Evolutionary conservation across 2,797 vertebrate species (phyloP), one percentile per base, ranked within the genome.

Genomic region (Myotis pilosus): DNA sequence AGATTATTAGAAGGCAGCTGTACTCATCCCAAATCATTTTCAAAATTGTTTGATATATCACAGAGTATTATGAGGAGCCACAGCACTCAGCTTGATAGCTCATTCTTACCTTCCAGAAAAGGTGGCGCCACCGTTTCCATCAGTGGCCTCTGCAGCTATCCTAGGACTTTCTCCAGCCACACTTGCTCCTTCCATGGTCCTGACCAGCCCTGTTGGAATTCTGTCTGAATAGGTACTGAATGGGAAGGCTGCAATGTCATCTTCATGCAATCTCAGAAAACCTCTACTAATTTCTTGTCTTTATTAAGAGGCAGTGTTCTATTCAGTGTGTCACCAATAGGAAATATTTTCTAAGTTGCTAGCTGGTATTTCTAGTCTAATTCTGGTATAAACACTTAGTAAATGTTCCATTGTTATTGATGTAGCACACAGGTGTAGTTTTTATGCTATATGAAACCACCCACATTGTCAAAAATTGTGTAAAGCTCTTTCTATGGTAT

Each of bases 31-130:
- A 81, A 11, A 41, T 93, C 10, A 13, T 78, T 94, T 71, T 79
- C 57, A 91, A 66, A 64, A 71, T 76, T 55, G 57, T 89, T 83
- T 89, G 68, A 16, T 89, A 75, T 93, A 53, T 75, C 25, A 55
- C 23, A 62, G 23, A 74, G 30, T 74, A 62, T 1, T 44, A 0
- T 60, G 55, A 44, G 51, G 38, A 53, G 66, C 28, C 19, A 33
- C 36, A 36, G 78, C 41, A 60, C 41, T 51, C 38, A 60, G 23
- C 88, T 64, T n/a, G n/a, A 28, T 44, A 51, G 36, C 36, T 60
- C 68, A 69, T 10, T 82, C 41, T 44, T n/a, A 41, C 28, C 11
- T 74, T 85, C 22, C 6, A 33, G 38, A 69, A 64, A 87, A 71
- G 60, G 20, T 20, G 25, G 12, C 15, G 17, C 20, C 62, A 38